These are phyloP conservation scores for Ophioninae sp. DNA, from an alignment of 2,888 invertebrate genomes.

Conservation along the genomic window DNA sequence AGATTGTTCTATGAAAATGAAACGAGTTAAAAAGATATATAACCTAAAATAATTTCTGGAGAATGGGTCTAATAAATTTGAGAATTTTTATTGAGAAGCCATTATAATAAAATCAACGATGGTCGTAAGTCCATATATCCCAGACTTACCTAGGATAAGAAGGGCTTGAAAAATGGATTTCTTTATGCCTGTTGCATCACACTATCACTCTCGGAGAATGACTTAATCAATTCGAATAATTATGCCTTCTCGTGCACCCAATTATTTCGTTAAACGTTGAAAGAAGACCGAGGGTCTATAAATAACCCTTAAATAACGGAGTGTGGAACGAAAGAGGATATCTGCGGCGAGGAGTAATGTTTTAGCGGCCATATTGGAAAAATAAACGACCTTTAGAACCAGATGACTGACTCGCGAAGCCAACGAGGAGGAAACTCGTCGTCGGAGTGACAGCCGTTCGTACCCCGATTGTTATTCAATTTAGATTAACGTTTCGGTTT, in stretches of 20 bases:
- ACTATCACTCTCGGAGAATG: conserved; percentile 19
- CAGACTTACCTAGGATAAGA: too few relatives aligned
- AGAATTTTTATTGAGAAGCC: too few relatives aligned
- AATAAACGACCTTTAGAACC: conserved; percentile 78
- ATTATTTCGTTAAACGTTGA: conserved; percentile 68
- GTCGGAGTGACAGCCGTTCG: conserved; percentile 78
- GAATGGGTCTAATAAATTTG: too few relatives aligned
- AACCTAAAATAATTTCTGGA: too few relatives aligned
- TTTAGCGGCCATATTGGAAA: conserved; percentile 80
- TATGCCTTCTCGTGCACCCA: conserved; percentile 49
- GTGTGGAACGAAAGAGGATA: conserved; percentile 43
- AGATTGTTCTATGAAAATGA: too few relatives aligned
- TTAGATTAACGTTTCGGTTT: conserved; percentile 77
- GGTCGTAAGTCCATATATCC: too few relatives aligned
- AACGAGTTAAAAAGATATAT: too few relatives aligned
- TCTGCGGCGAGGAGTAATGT: conserved; percentile 71
- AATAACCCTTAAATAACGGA: conserved; percentile 75
- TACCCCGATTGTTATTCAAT: conserved; percentile 79
- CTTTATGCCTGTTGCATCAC: conserved; percentile 14
- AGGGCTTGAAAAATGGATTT: too few relatives aligned
- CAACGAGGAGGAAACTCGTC: conserved; percentile 74
- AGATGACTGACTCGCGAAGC: conserved; percentile 75
- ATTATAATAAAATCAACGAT: too few relatives aligned
- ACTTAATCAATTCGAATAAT: conserved; percentile 58
- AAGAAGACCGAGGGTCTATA: conserved; percentile 72